Percentiles rank a stretch among this genome's conserved stretches.
These are phyloP conservation scores for Cynocephalus volans DNA, from an alignment of 2,113 vertebrate species.

Conservation along the genomic window DNA sequence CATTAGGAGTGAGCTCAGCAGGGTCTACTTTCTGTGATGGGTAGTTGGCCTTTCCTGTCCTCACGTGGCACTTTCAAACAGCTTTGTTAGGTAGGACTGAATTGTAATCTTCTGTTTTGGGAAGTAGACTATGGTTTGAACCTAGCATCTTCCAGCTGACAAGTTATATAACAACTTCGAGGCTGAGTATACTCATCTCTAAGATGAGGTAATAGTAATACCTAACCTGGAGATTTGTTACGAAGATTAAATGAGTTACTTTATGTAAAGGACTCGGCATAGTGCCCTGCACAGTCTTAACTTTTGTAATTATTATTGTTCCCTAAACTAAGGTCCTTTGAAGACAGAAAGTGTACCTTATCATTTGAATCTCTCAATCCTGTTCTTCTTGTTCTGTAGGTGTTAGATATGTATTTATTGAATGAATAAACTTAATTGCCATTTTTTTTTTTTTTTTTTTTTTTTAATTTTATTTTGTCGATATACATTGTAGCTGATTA, in stretches of 20 bases:
- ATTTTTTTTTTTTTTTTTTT: too few relatives aligned
- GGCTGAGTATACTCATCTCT: not conserved
- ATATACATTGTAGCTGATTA: too few relatives aligned
- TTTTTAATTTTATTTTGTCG: too few relatives aligned
- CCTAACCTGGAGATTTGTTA: not conserved
- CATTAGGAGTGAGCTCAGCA: not conserved
- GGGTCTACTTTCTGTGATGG: not conserved
- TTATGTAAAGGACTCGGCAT: not conserved
- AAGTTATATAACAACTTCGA: not conserved
- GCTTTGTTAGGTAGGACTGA: not conserved
- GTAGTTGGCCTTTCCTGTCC: not conserved
- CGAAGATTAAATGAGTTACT: not conserved
- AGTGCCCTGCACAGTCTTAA: not conserved
- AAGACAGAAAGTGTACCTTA: constrained; percentile 30
- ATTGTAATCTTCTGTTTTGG: not conserved
- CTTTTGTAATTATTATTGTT: not conserved
- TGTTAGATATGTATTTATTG: constrained; percentile 63
- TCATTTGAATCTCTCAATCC: not conserved
- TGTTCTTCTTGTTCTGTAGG: constrained; percentile 44
- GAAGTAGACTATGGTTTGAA: not conserved
- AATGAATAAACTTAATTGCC: not conserved
- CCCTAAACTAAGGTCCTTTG: not conserved
- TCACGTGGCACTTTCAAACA: not conserved
- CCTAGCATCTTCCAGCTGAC: not conserved
- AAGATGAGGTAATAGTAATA: not conserved